Evolutionary conservation across 2,888 invertebrate genomes (phyloP).

Genomic region (Drosophila nr. medialis): DNA sequence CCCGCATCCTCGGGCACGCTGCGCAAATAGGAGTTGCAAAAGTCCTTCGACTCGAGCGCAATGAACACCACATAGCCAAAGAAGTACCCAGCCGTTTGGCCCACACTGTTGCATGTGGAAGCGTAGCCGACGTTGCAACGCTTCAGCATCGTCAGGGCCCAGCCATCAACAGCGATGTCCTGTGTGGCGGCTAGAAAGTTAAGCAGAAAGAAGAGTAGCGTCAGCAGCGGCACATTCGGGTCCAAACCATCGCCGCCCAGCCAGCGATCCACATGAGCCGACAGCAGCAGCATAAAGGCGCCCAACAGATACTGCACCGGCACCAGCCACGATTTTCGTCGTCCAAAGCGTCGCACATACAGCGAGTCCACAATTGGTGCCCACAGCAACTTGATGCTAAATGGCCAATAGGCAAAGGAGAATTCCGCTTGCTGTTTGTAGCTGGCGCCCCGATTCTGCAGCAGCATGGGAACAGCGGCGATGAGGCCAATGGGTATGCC

Average conservation of each 20-base stretch:
- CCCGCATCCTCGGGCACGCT: conserved; percentile 89
- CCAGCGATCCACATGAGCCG: conserved; percentile 90
- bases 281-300: conserved; percentile 94
- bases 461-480: conserved; percentile 96
- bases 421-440: conserved; percentile 98
- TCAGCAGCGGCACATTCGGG: conserved; percentile 92
- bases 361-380: conserved; percentile 98
- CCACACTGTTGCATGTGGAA: conserved; percentile 99
- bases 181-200: conserved; percentile 99
- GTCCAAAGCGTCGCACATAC: conserved; percentile 93
- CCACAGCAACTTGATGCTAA: conserved; percentile 97
- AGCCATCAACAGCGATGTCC: conserved; percentile 99
- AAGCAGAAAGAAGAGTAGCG: conserved; percentile 93
- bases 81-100: conserved; percentile 99
- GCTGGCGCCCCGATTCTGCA: conserved; percentile 95
- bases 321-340: conserved; percentile 97
- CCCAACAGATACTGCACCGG: conserved; percentile 97
- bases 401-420: conserved; percentile 97
- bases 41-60: conserved; percentile 97
- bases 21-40: conserved; percentile 97
- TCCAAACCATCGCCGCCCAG: conserved; percentile 87
- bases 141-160: conserved; percentile 99
- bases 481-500: conserved; percentile 98
- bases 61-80: conserved; percentile 98
- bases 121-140: conserved; percentile 99